These are phyloP conservation scores for Brachionus koreanus DNA, from an alignment of 1,140 invertebrate species.

Conservation along the genomic window DNA sequence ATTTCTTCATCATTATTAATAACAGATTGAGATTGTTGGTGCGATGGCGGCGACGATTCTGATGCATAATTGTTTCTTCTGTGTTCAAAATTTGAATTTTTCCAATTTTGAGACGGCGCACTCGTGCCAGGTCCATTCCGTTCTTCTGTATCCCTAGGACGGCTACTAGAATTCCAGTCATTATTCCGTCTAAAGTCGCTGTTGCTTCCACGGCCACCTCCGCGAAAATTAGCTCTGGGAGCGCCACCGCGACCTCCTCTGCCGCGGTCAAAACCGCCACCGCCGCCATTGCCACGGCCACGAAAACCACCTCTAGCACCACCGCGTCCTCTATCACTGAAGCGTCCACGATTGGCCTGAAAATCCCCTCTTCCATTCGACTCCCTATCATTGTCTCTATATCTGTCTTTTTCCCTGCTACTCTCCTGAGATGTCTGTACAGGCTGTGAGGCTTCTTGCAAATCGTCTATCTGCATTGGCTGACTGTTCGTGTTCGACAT, in stretches of 20 bases:
- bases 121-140: not conserved
- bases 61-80: not conserved
- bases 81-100: not conserved
- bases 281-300: not conserved
- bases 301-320: not conserved
- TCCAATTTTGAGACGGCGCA: not conserved
- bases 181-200: not conserved
- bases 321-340: not conserved
- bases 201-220: not conserved
- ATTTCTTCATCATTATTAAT: slow-evolving; percentile 2
- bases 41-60: not conserved
- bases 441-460: not conserved
- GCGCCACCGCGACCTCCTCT: not conserved
- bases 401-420: no score
- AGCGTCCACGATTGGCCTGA: not conserved
- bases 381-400: not conserved
- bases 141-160: not conserved
- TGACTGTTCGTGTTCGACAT: not conserved
- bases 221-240: not conserved
- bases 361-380: not conserved
- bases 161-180: not conserved
- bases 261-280: not conserved
- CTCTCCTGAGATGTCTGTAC: not conserved
- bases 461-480: not conserved
- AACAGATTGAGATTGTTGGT: not conserved